Percentiles rank a stretch among this genome's conserved stretches.
Evolutionary conservation across 2,797 vertebrate genomes (phyloP).

Genomic region (Mycteria americana): DNA sequence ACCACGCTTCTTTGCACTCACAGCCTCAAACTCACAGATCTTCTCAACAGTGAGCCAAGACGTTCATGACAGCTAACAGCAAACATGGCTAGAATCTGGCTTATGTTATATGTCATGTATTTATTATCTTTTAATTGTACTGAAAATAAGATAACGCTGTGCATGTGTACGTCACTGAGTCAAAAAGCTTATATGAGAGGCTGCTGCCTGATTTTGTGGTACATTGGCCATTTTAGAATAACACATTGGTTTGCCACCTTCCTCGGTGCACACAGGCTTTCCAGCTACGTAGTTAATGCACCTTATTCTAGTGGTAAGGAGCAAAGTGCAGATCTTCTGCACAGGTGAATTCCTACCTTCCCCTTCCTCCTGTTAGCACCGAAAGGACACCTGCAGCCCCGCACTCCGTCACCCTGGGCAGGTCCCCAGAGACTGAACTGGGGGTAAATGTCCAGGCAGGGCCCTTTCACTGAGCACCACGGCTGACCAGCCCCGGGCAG

Average conservation of each 20-base stretch:
- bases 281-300: not conserved
- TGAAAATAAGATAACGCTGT: not conserved
- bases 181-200: not conserved
- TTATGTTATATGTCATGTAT: not conserved
- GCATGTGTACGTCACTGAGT: not conserved
- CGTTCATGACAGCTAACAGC: not conserved
- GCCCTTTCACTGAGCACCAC: not conserved
- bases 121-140: not conserved
- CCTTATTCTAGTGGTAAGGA: not conserved
- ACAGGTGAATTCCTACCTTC: not conserved
- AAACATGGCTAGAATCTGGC: not conserved
- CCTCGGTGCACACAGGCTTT: not conserved
- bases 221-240: not conserved
- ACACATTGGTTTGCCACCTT: not conserved
- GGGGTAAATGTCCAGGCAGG: not conserved
- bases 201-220: not conserved
- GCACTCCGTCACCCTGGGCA: not conserved
- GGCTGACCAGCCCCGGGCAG: not conserved
- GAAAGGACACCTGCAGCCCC: not conserved
- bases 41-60: not conserved
- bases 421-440: not conserved
- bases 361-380: not conserved
- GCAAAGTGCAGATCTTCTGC: accelerated
- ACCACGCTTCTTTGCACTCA: not conserved
- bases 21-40: not conserved